Conservation (phyloP, 2,797 vertebrate genomes). For the Pterois miles region DNA sequence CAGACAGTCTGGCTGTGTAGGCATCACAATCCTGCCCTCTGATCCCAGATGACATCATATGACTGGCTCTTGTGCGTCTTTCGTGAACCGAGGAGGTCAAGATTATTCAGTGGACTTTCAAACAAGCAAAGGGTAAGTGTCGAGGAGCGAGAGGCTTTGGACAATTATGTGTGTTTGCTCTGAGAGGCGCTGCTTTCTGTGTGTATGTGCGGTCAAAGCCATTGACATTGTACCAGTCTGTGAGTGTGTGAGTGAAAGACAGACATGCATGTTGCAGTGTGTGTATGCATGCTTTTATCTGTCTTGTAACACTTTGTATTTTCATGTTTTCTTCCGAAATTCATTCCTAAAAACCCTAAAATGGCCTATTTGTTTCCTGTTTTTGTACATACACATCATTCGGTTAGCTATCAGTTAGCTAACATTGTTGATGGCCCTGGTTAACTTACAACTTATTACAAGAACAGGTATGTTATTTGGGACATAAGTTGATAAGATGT, state of each 20-base stretch:
- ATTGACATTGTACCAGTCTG: not conserved
- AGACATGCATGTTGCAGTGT: not conserved
- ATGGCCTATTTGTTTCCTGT: not conserved
- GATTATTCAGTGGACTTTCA: slow-evolving; percentile 76
- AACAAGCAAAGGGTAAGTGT: slow-evolving; percentile 68
- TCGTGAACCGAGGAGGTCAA: slow-evolving; percentile 63
- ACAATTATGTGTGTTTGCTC: slow-evolving; percentile 70
- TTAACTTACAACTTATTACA: not conserved
- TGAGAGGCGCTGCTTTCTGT: slow-evolving; percentile 45
- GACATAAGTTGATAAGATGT: not conserved
- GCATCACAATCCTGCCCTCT: slow-evolving; percentile 64
- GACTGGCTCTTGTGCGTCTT: slow-evolving; percentile 66
- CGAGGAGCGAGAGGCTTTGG: slow-evolving; percentile 42
- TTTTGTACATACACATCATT: not conserved
- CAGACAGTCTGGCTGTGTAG: slow-evolving; percentile 58
- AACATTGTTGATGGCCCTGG: not conserved
- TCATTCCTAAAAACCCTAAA: not conserved
- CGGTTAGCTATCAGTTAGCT: not conserved
- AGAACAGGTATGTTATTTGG: not conserved
- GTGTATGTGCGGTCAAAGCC: slow-evolving; percentile 26
- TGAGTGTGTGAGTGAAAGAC: slow-evolving; percentile 1
- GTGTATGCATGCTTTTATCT: slow-evolving; percentile 2
- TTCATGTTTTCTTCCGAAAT: not conserved
- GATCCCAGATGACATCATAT: slow-evolving; percentile 74
- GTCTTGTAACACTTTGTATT: not conserved